Evolutionary conservation across 2,113 vertebrate genomes (phyloP).

Genomic region (Erinaceus europaeus): DNA sequence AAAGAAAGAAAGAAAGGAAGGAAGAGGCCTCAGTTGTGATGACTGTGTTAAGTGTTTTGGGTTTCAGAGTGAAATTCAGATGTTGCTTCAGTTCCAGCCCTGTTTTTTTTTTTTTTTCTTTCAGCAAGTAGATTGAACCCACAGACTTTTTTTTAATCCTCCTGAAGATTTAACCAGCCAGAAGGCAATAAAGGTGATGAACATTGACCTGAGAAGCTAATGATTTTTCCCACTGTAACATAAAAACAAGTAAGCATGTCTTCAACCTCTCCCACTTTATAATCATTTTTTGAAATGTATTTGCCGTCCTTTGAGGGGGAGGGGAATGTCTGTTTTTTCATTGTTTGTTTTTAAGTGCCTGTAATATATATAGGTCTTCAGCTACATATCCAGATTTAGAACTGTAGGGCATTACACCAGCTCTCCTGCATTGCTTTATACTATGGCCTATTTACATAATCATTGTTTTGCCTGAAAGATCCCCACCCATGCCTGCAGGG

Average conservation of each 20-base stretch:
- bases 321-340: neutral
- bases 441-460: too few species aligned
- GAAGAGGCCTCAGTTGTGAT: too few species aligned
- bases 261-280: constrained; percentile 23
- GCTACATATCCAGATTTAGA: constrained; percentile 44
- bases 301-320: too few species aligned
- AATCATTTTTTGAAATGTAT: too few species aligned
- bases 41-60: constrained; percentile 48
- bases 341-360: constrained; percentile 2
- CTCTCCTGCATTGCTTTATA: too few species aligned
- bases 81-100: constrained; percentile 8
- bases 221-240: constrained; percentile 50
- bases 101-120: too few species aligned
- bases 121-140: constrained; percentile 41
- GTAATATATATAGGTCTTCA: constrained; percentile 23
- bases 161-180: constrained; percentile 46
- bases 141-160: constrained; percentile 47
- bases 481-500: too few species aligned
- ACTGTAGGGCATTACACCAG: too few species aligned
- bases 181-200: constrained; percentile 55
- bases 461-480: too few species aligned
- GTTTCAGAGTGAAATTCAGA: constrained; percentile 63
- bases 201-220: constrained; percentile 53
- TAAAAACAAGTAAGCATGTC: constrained; percentile 51
- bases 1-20: too few species aligned